Conservation (phyloP, 2,888 invertebrate species). For the Pseudococcus longispinus region DNA sequence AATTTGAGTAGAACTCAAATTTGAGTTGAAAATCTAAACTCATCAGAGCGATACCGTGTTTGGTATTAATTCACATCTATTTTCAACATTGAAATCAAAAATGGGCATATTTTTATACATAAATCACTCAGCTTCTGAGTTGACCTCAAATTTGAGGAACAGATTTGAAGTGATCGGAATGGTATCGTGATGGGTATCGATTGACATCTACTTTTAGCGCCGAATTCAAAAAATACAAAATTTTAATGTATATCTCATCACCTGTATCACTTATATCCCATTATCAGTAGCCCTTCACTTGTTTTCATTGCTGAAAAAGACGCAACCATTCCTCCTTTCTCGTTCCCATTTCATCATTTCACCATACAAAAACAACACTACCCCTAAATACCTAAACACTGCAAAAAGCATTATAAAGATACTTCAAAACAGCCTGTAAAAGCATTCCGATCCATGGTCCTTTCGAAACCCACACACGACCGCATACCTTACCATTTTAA, state of each 20-base stretch:
- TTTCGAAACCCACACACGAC: background rate
- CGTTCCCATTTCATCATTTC: background rate
- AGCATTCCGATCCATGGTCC: background rate
- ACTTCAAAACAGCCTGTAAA: background rate
- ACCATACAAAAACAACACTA: background rate
- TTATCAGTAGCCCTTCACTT: background rate
- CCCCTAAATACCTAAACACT: background rate
- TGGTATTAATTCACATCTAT: too few relatives aligned
- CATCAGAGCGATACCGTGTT: too few relatives aligned
- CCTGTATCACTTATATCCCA: background rate
- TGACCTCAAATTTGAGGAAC: background rate
- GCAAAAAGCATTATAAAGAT: background rate
- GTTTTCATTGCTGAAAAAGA: background rate
- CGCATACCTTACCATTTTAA: background rate
- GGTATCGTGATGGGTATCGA: background rate
- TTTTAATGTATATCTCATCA: background rate
- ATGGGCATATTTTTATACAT: too few relatives aligned
- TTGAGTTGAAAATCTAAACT: too few relatives aligned
- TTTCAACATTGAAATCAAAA: too few relatives aligned
- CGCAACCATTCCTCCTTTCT: background rate
- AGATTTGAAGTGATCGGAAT: too few relatives aligned
- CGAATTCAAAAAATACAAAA: background rate
- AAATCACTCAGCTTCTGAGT: background rate
- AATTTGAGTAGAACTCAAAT: background rate
- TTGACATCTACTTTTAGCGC: background rate